phyloP scores from a whole-genome alignment of 2,797 vertebrate genomes.

The Corythornis leucogaster region DNA sequence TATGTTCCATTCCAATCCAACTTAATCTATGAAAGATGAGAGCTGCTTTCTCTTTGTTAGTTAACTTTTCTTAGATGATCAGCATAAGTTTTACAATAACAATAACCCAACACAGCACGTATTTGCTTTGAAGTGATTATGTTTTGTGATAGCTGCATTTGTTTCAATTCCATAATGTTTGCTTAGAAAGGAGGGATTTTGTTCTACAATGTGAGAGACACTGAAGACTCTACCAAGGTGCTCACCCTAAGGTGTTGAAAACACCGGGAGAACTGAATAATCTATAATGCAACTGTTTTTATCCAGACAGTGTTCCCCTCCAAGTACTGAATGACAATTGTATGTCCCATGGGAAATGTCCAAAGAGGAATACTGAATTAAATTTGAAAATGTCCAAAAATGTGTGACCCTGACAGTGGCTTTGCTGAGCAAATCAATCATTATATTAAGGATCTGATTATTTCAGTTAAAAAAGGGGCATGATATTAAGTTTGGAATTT shows the following conservation, averaged over 20 bases:
- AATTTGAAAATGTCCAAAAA: not conserved
- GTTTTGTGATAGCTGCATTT: not conserved
- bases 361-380: not conserved
- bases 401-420: not conserved
- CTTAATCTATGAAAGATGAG: not conserved
- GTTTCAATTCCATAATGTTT: not conserved
- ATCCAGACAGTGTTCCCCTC: not conserved
- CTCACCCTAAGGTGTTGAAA: not conserved
- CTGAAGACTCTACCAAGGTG: not conserved
- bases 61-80: not conserved
- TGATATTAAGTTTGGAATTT: not conserved
- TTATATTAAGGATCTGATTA: not conserved
- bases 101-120: not conserved
- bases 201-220: not conserved
- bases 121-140: not conserved
- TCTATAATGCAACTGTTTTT: not conserved
- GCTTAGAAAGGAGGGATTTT: not conserved
- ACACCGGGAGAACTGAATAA: not conserved
- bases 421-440: not conserved
- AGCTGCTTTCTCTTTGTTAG: not conserved
- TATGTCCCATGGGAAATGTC: not conserved
- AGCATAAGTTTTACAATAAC: not conserved
- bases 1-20: not conserved
- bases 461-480: not conserved
- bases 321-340: not conserved